These are phyloP conservation scores for Sebastiscus tertius DNA, from an alignment of 2,797 vertebrate species.

Conservation along the genomic window DNA sequence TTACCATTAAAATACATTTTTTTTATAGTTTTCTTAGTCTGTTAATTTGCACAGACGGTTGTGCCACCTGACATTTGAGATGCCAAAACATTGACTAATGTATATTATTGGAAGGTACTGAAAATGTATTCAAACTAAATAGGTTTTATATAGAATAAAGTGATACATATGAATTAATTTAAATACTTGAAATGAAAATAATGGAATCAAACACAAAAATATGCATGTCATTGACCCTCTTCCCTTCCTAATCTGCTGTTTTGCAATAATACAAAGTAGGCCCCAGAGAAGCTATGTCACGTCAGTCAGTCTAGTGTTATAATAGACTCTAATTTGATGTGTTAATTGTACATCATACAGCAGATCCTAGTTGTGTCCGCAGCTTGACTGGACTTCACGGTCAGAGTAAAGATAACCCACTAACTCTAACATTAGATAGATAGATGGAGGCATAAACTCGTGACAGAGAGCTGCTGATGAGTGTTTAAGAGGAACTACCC, in stretches of 20 bases:
- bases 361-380: not conserved
- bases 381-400: not conserved
- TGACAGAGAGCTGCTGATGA: constrained; percentile 50
- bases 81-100: not conserved
- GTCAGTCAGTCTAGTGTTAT: not conserved
- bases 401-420: not conserved
- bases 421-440: not conserved
- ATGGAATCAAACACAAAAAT: not conserved
- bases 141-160: not conserved
- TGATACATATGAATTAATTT: not conserved
- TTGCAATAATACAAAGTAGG: not conserved
- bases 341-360: not conserved
- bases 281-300: not conserved
- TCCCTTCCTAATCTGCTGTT: not conserved
- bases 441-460: constrained; percentile 43
- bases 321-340: not conserved
- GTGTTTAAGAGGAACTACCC: constrained; percentile 49
- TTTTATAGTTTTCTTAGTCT: not conserved
- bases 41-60: not conserved
- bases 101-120: not conserved
- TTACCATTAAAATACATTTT: not conserved
- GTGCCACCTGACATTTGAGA: not conserved
- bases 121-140: not conserved
- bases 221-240: not conserved
- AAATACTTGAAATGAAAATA: not conserved